Base-by-base conservation (phyloP, 2,113 vertebrate species). In the Cavia aperea region DNA sequence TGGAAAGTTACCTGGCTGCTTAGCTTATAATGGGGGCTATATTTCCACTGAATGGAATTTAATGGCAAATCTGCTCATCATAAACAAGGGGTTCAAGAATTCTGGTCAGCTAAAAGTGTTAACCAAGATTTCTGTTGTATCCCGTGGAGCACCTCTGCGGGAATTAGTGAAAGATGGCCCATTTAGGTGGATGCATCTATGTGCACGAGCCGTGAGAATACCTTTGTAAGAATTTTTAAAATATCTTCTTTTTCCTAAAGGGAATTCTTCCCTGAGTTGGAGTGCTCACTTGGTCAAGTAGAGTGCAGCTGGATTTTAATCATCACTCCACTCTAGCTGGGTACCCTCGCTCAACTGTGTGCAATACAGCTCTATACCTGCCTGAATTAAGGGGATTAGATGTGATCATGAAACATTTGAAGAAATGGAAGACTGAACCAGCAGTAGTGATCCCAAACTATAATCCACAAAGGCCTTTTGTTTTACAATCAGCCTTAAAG, bases 401-500 rank as follows among this genome's bases (percentile, higher is more conserved):
- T 49, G 12, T 31, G 7, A 88, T 88, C 66, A 63, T 56, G 65
- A 95, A 94, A 85, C 86, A 75, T 58, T n/a, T 8, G 26, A 49
- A 49, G 39, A 93, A 88, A 51, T 39, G 56, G 82, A 73, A 88
- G 78, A n/a, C 46, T 51, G 51, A 70, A 51, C 88, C 1, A 21
- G 73, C 13, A 81, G 21, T 39, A 26, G 36, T 81, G 63, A 93
- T 90, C 68, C 12, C 58, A 56, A 70, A 58, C 51, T 75, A 3
- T 65, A 54, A 92, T 73, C 62, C 26, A 39, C 8, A 77, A 81
- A 70, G 58, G 36, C 15, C n/a, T 96, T 96, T 93, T 86, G 90
- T 86, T 94, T 92, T 90, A 92, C 46, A 95, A 58, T n/a, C 39
- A 58, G 73, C 62, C n/a, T 70, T 85, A 88, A 92, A 88, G 66